Percentiles rank a stretch among this genome's conserved stretches.
Evolutionary conservation across 2,797 vertebrate species (phyloP).

Genomic region (Sebastes itinus): DNA sequence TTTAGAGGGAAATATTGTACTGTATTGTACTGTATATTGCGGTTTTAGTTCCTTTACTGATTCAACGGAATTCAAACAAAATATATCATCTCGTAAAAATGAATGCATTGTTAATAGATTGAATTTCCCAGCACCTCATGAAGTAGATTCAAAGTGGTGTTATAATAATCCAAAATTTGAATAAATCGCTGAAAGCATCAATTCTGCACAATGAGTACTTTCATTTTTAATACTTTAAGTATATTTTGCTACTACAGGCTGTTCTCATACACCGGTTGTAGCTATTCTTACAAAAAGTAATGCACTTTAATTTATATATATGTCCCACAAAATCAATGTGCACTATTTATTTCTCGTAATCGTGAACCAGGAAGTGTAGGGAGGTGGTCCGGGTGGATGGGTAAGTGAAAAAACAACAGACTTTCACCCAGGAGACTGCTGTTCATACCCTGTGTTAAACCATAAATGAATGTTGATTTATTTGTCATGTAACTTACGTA

Average conservation of each 20-base stretch:
- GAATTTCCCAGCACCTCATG: neutral
- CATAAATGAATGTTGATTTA: neutral
- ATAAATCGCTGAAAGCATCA: neutral
- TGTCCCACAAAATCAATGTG: neutral
- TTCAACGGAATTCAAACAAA: neutral
- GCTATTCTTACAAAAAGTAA: neutral
- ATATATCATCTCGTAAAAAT: neutral
- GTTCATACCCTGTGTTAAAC: neutral
- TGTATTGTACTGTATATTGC: no score
- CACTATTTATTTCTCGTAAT: no score
- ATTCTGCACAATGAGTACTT: neutral
- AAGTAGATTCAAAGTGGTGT: neutral
- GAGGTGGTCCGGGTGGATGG: neutral
- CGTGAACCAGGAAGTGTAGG: neutral
- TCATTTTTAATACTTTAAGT: neutral
- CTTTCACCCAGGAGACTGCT: rapidly evolving
- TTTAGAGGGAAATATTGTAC: neutral
- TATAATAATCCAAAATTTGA: neutral
- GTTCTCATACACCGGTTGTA: neutral
- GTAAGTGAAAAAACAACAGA: neutral
- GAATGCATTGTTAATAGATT: neutral
- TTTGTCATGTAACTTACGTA: neutral
- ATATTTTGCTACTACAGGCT: neutral
- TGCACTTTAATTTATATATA: neutral
- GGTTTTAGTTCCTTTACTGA: neutral